Evolutionary conservation across 2,113 vertebrate species (phyloP).

Genomic region (Coreoperca whiteheadi): DNA sequence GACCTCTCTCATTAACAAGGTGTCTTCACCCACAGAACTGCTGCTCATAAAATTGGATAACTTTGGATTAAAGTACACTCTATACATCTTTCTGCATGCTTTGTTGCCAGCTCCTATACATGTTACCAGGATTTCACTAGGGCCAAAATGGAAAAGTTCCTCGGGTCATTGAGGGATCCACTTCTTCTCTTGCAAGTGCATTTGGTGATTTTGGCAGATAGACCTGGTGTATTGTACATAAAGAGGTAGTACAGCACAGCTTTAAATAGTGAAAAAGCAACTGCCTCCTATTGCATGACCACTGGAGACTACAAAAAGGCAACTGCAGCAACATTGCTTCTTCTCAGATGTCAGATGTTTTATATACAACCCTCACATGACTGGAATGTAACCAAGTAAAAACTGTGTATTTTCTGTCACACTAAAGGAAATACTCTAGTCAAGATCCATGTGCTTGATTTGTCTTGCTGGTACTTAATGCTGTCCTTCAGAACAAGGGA

Average conservation of each 20-base stretch:
- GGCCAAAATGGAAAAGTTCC: background rate
- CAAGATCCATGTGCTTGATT: conserved; percentile 17
- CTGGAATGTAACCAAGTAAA: background rate
- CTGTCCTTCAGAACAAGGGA: conserved; percentile 16
- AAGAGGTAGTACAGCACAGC: background rate
- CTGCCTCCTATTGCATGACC: background rate
- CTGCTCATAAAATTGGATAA: too few species aligned
- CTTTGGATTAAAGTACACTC: too few species aligned
- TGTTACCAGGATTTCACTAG: background rate
- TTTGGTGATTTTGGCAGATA: background rate
- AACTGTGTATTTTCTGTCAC: background rate
- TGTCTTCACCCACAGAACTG: too few species aligned
- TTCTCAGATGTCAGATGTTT: background rate
- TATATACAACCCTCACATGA: background rate
- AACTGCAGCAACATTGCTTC: background rate
- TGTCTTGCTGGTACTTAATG: background rate
- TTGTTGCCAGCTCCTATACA: background rate
- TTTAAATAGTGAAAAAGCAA: background rate
- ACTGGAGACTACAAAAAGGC: background rate
- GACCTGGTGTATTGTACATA: background rate
- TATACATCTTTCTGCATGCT: background rate
- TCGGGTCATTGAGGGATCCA: background rate
- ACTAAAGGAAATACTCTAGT: conserved; percentile 12
- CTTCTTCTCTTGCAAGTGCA: background rate
- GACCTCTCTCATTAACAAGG: too few species aligned